Conservation (phyloP, 23 tunicate genomes). For the Styela plicata region DNA sequence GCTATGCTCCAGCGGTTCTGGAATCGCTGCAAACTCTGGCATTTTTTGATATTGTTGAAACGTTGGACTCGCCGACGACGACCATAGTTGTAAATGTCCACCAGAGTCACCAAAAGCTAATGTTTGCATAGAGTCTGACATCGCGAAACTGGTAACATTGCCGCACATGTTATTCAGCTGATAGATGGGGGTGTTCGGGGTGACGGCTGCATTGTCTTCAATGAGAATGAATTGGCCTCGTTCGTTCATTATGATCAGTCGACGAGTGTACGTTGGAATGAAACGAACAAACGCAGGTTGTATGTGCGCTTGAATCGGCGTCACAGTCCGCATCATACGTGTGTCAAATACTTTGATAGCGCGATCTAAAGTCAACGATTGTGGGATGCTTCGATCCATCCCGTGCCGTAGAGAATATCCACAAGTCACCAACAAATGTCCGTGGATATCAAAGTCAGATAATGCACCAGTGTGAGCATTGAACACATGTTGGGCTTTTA, state of each 20-base stretch:
- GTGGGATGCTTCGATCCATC: slow-evolving; percentile 34
- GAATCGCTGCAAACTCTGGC: slow-evolving; percentile 57
- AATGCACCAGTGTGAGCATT: slow-evolving; percentile 72
- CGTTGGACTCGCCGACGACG: slow-evolving; percentile 48
- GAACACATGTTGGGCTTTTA: slow-evolving; percentile 67
- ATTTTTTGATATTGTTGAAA: slow-evolving; percentile 70
- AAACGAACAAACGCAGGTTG: slow-evolving; percentile 93
- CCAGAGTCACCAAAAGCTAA: slow-evolving; percentile 84
- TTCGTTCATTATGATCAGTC: slow-evolving; percentile 70
- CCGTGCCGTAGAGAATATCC: slow-evolving; percentile 78
- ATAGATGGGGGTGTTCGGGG: slow-evolving; percentile 89
- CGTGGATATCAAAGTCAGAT: slow-evolving; percentile 88
- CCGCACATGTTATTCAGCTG: slow-evolving; percentile 71
- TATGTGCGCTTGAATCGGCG: slow-evolving; percentile 83
- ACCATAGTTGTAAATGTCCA: slow-evolving; percentile 85
- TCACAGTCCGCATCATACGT: slow-evolving; percentile 78
- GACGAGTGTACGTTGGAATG: slow-evolving; percentile 79
- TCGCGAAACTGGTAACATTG: slow-evolving; percentile 41
- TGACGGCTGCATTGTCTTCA: slow-evolving; percentile 85
- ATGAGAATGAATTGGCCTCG: slow-evolving; percentile 87
- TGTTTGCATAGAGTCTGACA: slow-evolving; percentile 76
- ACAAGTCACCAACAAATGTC: slow-evolving; percentile 80
- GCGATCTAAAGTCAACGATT: slow-evolving; percentile 44
- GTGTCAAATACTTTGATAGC: slow-evolving; percentile 90
- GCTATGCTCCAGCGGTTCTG: slow-evolving; percentile 28